Evolutionary conservation across 1,140 invertebrate genomes (phyloP), one percentile per base, ranked within the genome.

Genomic region (Drosophila varians): DNA sequence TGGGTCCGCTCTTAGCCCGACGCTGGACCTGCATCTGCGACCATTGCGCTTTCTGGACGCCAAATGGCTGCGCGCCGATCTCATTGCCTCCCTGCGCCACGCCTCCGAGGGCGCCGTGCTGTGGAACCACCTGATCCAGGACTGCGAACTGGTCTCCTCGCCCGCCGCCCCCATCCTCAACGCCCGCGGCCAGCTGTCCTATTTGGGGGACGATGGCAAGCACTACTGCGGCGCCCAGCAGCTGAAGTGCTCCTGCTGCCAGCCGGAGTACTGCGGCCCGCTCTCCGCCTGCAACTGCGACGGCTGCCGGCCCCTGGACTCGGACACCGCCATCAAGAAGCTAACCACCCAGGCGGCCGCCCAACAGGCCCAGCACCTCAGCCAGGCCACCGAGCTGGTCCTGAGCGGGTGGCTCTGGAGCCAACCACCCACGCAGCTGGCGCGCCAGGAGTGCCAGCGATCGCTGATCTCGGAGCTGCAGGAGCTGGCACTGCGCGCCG

Each of bases 51-150:
- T 74, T 51, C 52, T 91, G 40, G 90, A 91, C 51, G 54, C 60
- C 9, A 91, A 91, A 69, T 91, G 90, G 90, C 62, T 91, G 60
- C 77, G 90, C 26, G 90, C 90, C 40, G 90, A 91, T 90, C 79
- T 91, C 57, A 90, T 90, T 28, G 69, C 78, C 36, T 87, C 78
- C 60, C 61, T 91, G 52, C 88, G 90, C 46, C 88, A 89, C 49
- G 56, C 65, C 21, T 72, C 77, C 55, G 77, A 90, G 43, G 73
- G 73, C 11, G 79, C 90, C 5, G 65, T 91, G 8, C 61, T 91
- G 5, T 91, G 89, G 88, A 91, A 91, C 53, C 87, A 91, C 69
- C 51, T 91, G 0, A 90, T 91, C 14, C 88, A 90, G 55, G 90
- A 91, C 55, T 90, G 82, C 46, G 90, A 91, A 53, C 61, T 91